Evolutionary conservation across 35 echinoderm and acorn worm species (phyloP), one percentile per base, ranked within the genome.

Genomic region (Holothuria glaberrima): DNA sequence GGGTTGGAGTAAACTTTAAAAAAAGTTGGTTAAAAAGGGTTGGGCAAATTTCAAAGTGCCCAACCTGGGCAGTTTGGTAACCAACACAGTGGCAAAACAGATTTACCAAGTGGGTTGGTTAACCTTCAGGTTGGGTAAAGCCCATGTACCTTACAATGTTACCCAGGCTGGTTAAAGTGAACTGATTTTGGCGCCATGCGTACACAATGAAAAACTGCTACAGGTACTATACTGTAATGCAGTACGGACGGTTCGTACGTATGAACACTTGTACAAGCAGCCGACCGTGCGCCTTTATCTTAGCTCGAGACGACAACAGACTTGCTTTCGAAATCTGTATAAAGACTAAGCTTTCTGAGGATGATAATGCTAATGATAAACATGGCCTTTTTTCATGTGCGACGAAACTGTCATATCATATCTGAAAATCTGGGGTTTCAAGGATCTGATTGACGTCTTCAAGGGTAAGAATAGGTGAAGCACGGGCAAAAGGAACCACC

Each of bases 91-190:
- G 61, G 61, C 17, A 65, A 66, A 9, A 25, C 63, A 4, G 63
- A 19, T n/a, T 66, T 66, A 66, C 63, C 63, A 9, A 66, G 12
- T 66, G 63, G 63, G 63, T 66, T 66, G 63, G 63, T 66, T 66
- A 66, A 66, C 12, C 63, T 66, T 66, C 12, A 66, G 63, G 63
- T 66, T 66, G 12, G 63, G 63, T 66, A 66, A 66, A 66, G 63
- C 21, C 22, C 63, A 16, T 66, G 63, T 66, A 66, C 63, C 63
- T 14, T 19, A 19, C 63, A 66, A 66, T 66, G 21, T 66, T 66
- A 66, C 63, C 3, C 3, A 66, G 63, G 63, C 21, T 66, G 63
- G 63, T 66, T 19, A 66, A 66, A 66, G 63, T 66, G 2, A 66
- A 66, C 63, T 66, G 63, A 66, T 66, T 66, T 66, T 66, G 12